These are phyloP conservation scores for Mystacides longicornis DNA, from an alignment of 2,888 invertebrate genomes.

Conservation along the genomic window DNA sequence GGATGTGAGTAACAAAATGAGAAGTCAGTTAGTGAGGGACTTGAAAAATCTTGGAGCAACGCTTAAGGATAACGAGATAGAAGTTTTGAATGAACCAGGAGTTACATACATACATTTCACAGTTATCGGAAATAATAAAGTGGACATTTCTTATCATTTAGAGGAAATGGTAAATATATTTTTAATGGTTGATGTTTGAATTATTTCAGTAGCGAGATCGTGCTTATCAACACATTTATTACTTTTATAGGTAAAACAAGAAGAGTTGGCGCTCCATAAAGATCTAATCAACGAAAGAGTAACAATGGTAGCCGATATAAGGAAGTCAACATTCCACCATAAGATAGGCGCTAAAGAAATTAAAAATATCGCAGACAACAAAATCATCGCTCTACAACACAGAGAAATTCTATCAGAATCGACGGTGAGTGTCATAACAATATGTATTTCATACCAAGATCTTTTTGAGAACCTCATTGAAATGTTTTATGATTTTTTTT, in stretches of 20 bases:
- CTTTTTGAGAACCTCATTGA: background rate
- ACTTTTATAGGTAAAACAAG: slow-evolving; percentile 38
- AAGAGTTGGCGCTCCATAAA: slow-evolving; percentile 34
- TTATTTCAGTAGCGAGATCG: too few relatives aligned
- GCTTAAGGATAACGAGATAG: slow-evolving; percentile 31
- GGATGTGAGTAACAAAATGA: slow-evolving; percentile 41
- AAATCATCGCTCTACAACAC: slow-evolving; percentile 52
- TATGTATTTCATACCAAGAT: background rate
- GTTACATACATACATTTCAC: slow-evolving; percentile 52
- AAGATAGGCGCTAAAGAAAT: slow-evolving; percentile 37
- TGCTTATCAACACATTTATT: too few relatives aligned
- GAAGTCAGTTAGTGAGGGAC: slow-evolving; percentile 39
- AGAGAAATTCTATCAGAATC: slow-evolving; percentile 62
- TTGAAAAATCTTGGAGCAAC: slow-evolving; percentile 40
- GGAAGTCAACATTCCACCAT: slow-evolving; percentile 56
- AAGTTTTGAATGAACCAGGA: slow-evolving; percentile 46
- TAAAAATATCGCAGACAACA: slow-evolving; percentile 31
- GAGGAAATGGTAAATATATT: slow-evolving; percentile 66
- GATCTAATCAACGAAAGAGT: slow-evolving; percentile 14
- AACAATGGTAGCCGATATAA: slow-evolving; percentile 53
- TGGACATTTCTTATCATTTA: slow-evolving; percentile 70
- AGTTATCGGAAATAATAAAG: slow-evolving; percentile 63
- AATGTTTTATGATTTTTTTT: slow-evolving; percentile 10
- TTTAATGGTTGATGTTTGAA: too few relatives aligned
- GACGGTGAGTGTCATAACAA: slow-evolving; percentile 38